These are phyloP conservation scores for Branchinecta lindahli DNA, from an alignment of 1,140 invertebrate species.

Conservation along the genomic window DNA sequence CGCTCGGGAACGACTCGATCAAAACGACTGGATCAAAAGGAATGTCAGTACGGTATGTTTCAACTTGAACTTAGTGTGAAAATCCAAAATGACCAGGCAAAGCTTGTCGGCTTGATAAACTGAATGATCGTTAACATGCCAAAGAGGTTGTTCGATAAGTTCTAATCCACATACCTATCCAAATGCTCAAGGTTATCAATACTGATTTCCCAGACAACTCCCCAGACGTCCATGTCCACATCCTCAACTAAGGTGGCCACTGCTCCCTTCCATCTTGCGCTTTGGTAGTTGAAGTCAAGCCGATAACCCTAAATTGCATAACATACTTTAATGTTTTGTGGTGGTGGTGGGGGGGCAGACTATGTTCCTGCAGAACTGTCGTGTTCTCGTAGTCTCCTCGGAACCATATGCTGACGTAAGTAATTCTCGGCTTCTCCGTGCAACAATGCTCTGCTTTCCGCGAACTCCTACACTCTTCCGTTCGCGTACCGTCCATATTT, in stretches of 20 bases:
- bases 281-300: slow-evolving; percentile 50
- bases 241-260: slow-evolving; percentile 55
- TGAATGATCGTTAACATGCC: no score
- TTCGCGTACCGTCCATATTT: no score
- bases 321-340: slow-evolving; percentile 11
- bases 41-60: no score
- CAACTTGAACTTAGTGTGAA: no score
- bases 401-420: no score
- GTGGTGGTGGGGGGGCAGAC: slow-evolving; percentile 17
- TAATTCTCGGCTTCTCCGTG: background rate
- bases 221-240: slow-evolving; percentile 45
- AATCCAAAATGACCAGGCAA: no score
- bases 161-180: slow-evolving; percentile 38
- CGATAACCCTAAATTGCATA: slow-evolving; percentile 42
- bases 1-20: no score
- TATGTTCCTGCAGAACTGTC: background rate
- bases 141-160: no score
- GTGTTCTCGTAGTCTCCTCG: slow-evolving; percentile 10
- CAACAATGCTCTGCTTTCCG: background rate
- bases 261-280: slow-evolving; percentile 52
- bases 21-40: no score
- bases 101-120: no score
- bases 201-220: slow-evolving; percentile 58
- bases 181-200: slow-evolving; percentile 42
- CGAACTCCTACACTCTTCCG: no score